Base-by-base conservation (phyloP, 2,888 invertebrate species). In the Sisyra terminalis region DNA sequence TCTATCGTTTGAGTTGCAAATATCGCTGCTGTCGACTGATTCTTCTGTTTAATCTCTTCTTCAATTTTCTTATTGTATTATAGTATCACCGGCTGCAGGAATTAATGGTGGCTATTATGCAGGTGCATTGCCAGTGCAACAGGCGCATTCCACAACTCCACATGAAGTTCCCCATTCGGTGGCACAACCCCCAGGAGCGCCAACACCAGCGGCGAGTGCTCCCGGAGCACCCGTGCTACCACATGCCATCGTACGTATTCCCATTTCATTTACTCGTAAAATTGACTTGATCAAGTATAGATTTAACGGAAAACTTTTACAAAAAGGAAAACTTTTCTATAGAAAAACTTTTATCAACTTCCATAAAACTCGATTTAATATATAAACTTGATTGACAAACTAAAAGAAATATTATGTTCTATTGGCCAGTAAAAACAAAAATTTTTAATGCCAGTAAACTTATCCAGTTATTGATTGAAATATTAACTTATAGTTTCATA, bases 91-190 rank as follows among this genome's bases (percentile, higher is more conserved):
- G 53, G 65, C 69, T 46, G 75, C 77, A 69, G 75, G 73, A 65
- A 70, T 81, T 70, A 75, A 77, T 62, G 75, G 77, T 59, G 77
- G 76, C 60, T 77, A 75, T 66, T 75, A 75, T 59, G 69, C 73
- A 57, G 76, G 77, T 63, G 73, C 77, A 58, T 69, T 82, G 61
- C 77, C 79, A 61, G 73, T 75, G 58, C 87, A 87, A 70, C 85
- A 86, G 65, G 87, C 86, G 57, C 87, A 87, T 70, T 84, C 84
- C 65, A 86, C 87, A 63, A 86, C 87, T 66, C 76, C 78, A 53
- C 79, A 79, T 64, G 84, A 71, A 71, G 80, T 77, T 57, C 73
- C 71, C 57, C 59, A 69, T 61, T 63, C 60, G 66, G 69, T 61
- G 55, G 61, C 60, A 55, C 66, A 62, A 45, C 70, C 60, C 50